These are phyloP conservation scores for Thumatha senex DNA, from an alignment of 2,888 invertebrate genomes.

Conservation along the genomic window DNA sequence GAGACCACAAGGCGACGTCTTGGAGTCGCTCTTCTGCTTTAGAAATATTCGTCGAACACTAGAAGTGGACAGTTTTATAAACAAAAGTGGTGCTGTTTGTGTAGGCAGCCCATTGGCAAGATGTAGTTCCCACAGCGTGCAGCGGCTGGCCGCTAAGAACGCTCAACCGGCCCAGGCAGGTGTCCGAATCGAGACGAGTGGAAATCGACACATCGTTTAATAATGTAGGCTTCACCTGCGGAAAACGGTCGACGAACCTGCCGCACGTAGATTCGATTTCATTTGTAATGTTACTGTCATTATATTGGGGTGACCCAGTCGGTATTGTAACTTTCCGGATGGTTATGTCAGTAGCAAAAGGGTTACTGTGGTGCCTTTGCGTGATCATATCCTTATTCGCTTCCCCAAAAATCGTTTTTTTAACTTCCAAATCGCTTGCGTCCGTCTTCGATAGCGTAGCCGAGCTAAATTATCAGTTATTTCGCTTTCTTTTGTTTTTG, in stretches of 20 bases:
- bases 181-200: constrained; percentile 59
- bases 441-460: constrained; percentile 65
- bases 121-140: constrained; percentile 68
- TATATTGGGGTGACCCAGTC: constrained; percentile 50
- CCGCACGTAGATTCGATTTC: constrained; percentile 60
- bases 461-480: constrained; percentile 73
- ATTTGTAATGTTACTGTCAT: constrained; percentile 44
- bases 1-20: constrained; percentile 52
- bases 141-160: constrained; percentile 32
- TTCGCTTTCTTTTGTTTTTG: constrained; percentile 77
- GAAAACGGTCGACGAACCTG: constrained; percentile 52
- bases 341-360: constrained; percentile 51
- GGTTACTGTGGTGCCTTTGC: constrained; percentile 51
- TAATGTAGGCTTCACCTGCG: constrained; percentile 56
- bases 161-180: constrained; percentile 57
- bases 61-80: constrained; percentile 82
- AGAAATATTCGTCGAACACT: constrained; percentile 60
- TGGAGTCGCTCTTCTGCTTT: constrained; percentile 53
- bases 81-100: constrained; percentile 69
- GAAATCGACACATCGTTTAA: constrained; percentile 58
- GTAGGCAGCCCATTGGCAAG: constrained; percentile 72
- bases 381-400: constrained; percentile 57
- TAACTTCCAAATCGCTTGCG: constrained; percentile 64
- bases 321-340: constrained; percentile 19
- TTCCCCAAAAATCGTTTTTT: constrained; percentile 66